These are phyloP conservation scores for Gymnoscopelus microlampas DNA, from an alignment of 2,797 vertebrate species.

Conservation along the genomic window DNA sequence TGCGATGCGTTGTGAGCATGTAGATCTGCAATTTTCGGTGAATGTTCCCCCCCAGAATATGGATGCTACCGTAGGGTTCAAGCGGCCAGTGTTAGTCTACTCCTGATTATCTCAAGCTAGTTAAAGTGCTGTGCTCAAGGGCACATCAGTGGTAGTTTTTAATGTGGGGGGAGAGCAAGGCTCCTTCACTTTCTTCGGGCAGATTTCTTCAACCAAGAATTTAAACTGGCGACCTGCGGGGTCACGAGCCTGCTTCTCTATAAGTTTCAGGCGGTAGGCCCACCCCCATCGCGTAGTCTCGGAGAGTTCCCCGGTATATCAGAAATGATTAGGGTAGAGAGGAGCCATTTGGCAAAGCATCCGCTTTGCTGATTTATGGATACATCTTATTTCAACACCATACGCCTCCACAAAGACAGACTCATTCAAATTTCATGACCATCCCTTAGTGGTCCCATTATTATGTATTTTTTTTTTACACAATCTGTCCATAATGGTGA, in stretches of 20 bases:
- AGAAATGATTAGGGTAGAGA: constrained; percentile 13
- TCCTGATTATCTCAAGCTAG: too few species aligned
- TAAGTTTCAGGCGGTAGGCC: not conserved
- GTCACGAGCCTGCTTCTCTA: not conserved
- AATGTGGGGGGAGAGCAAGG: constrained; percentile 4
- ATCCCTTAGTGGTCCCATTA: constrained; percentile 73
- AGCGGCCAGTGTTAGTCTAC: too few species aligned
- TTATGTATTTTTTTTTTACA: constrained; percentile 72
- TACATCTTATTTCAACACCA: constrained; percentile 61
- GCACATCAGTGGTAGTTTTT: constrained; percentile 12
- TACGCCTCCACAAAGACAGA: constrained; percentile 62
- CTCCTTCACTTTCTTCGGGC: not conserved
- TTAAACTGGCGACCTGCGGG: constrained; percentile 4
- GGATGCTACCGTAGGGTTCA: too few species aligned
- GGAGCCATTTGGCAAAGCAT: constrained; percentile 33
- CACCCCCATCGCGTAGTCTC: not conserved
- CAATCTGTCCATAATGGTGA: constrained; percentile 65
- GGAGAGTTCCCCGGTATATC: not conserved
- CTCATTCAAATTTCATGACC: constrained; percentile 78
- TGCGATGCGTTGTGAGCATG: too few species aligned
- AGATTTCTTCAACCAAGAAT: constrained; percentile 24
- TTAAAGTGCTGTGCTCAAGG: not conserved
- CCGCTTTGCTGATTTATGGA: constrained; percentile 50
- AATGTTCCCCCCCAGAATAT: too few species aligned
- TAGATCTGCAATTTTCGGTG: too few species aligned